Conservation (phyloP, 2,113 vertebrate species). For the Aegithalos caudatus region DNA sequence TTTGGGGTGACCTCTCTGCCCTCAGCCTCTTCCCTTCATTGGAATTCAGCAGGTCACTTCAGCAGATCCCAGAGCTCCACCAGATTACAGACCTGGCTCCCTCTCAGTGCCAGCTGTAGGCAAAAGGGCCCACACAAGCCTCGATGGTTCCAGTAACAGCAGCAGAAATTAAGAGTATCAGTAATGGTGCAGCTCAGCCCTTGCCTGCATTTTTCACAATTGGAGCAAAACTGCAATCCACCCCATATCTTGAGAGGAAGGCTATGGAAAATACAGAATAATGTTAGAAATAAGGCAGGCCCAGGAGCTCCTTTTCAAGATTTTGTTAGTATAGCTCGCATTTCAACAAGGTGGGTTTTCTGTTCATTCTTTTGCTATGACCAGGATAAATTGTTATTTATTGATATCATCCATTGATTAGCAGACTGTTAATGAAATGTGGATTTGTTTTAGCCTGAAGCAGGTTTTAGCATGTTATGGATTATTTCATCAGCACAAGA, state of each 20-base stretch:
- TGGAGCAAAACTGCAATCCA: neutral
- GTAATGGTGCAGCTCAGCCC: neutral
- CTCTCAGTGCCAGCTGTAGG: fast-evolving
- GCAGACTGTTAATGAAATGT: neutral
- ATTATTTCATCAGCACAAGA: neutral
- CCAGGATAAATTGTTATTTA: neutral
- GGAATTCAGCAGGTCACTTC: neutral
- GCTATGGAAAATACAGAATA: neutral
- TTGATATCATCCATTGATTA: neutral
- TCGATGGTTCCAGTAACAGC: fast-evolving
- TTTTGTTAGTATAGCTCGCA: neutral
- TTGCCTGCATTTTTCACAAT: neutral
- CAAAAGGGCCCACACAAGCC: fast-evolving
- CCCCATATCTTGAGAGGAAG: neutral
- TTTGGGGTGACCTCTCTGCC: fast-evolving
- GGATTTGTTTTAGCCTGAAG: neutral
- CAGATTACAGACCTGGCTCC: fast-evolving
- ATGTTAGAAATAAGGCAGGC: neutral
- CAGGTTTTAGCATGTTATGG: neutral
- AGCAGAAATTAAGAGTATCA: neutral
- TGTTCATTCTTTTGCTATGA: neutral
- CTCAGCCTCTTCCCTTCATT: fast-evolving
- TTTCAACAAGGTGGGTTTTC: neutral
- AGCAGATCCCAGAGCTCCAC: neutral
- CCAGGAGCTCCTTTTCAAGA: neutral